Base-by-base conservation (phyloP, 2,113 vertebrate genomes). In the Poecilia latipinna region DNA sequence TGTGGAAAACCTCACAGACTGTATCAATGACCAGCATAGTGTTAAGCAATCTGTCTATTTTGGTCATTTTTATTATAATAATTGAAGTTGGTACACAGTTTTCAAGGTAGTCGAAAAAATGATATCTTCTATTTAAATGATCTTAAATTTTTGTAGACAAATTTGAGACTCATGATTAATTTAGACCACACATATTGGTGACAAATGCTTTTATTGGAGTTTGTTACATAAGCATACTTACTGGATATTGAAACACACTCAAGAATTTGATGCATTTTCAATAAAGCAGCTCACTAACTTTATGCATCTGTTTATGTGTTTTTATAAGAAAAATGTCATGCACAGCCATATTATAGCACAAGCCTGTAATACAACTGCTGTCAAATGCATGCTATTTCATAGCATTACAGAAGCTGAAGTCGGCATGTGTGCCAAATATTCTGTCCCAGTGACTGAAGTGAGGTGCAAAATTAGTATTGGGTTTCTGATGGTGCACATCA, bases 371-470 rank as follows among this genome's bases (percentile, higher is more conserved):
- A 10, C 19, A 31, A 54, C 26, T 44, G 39, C 51, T 57, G 24
- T 67, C 32, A 37, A 32, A 39, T 24, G 8, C 24, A 69, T 6
- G 0, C 4, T 84, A 77, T 35, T 74, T 80, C 1, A 37, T 39
- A 64, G 67, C 28, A 68, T 61, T 44, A 65, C 60, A 75, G 74
- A 86, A 86, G 57, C 86, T 84, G 33, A 90, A 88, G 68, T 93
- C 88, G 57, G 88, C 84, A 70, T 93, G 83, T 0, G 91, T 93
- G 11, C 93, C 93, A 82, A 91, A 92, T 75, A 93, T 72, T 85
- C 88, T 90, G 81, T 94, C 94, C 92, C 91, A 94, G 81, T 94
- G 92, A 31, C 86, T 91, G 67, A 95, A 95, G 64, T 91, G 92
- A 24, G 93, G 93, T 42, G 91, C 92, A 83, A 91, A 93, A 76